These are phyloP conservation scores for Drosophila melanogaster DNA, from an alignment of 1,140 invertebrate species.

Conservation along the genomic window Release_6_plus_ISO1_MT NT_033777.3:5096001-5096500, in stretches of 20 bases:
- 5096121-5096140: conserved; percentile 64
- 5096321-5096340: conserved; percentile 34
- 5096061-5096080: conserved; percentile 57
- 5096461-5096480: neutral
- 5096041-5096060: neutral
- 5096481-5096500: neutral
- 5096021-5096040: neutral
- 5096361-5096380: conserved; percentile 72
- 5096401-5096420: conserved; percentile 45
- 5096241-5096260: conserved; percentile 54
- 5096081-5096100: conserved; percentile 35
- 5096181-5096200: conserved; percentile 40
- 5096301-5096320: conserved; percentile 26
- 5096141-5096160: conserved; percentile 61
- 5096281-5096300: conserved; percentile 52
- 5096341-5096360: conserved; percentile 41
- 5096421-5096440: conserved; percentile 47
- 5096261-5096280: conserved; percentile 55
- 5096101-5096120: conserved; percentile 33
- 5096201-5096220: conserved; percentile 63
- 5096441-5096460: conserved; percentile 64
- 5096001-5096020: conserved; percentile 4
- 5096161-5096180: conserved; percentile 26
- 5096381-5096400: conserved; percentile 57
- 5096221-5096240: conserved; percentile 81